Percentiles rank a stretch among this genome's conserved stretches.
Evolutionary conservation across 2,113 vertebrate species (phyloP).

Genomic region (Lichenostomus cassidix): DNA sequence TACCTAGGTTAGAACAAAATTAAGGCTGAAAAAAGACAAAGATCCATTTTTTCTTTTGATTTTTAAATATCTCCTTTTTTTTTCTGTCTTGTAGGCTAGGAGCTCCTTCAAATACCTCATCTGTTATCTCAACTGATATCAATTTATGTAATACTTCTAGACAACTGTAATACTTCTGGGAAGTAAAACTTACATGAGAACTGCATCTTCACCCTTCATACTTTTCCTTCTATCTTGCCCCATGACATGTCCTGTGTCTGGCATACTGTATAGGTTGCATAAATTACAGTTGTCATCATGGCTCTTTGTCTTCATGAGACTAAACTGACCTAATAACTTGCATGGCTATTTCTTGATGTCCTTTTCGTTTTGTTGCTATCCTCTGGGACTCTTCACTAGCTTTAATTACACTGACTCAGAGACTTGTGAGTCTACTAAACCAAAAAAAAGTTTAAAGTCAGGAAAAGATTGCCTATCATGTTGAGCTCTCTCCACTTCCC

Average conservation of each 20-base stretch:
- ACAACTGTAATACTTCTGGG: background rate
- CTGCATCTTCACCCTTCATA: background rate
- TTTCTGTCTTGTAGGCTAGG: background rate
- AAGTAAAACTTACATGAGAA: background rate
- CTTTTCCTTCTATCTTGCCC: background rate
- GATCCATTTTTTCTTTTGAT: background rate
- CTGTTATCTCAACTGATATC: background rate
- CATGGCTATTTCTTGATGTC: slow-evolving; percentile 2
- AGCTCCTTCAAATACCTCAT: background rate
- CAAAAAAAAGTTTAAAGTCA: background rate
- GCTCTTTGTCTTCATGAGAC: background rate
- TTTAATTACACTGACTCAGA: slow-evolving; percentile 22
- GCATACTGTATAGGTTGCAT: background rate
- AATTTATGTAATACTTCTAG: background rate
- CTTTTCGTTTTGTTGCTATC: background rate
- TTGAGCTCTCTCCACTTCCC: background rate
- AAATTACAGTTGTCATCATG: background rate
- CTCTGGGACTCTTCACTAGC: background rate
- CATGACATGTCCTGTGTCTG: background rate
- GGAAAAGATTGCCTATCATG: background rate
- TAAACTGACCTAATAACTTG: slow-evolving; percentile 16
- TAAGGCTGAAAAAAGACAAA: background rate
- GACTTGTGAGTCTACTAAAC: background rate
- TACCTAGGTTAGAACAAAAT: background rate
- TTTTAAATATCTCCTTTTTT: background rate